Base-by-base conservation (phyloP, 2,113 vertebrate species). In the Leuciscus idus region DNA sequence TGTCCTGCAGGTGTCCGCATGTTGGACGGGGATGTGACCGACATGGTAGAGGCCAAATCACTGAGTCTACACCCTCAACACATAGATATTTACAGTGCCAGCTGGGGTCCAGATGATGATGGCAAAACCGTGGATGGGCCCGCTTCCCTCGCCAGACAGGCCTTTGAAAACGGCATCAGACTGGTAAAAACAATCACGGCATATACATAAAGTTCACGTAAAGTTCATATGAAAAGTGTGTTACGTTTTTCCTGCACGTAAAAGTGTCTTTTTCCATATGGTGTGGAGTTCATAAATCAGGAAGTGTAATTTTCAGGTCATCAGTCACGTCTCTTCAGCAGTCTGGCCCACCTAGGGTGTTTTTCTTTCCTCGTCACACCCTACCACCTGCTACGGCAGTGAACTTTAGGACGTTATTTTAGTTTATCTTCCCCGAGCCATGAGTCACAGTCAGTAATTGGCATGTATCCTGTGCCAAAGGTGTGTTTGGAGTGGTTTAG, bases 41-140 rank as follows among this genome's bases (percentile, higher is more conserved):
- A 99, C 91, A 99, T 99, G 98, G 98, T 99, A 48, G 98, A 99
- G 92, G 98, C 98, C 0, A 98, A 97, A 86, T 99, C 98, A 10
- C 94, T 99, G 26, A 98, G 97, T 89, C 96, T 99, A 55, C 96
- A 98, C 72, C 98, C 97, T 1, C 97, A 99, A 86, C 97, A 99
- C 81, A 98, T 99, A 26, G 97, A 99, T 90, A 98, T 99, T 90
- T 99, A 99, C 93, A 99, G 97, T 5, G 98, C 98, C 87, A 99
- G 97, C 94, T 99, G 98, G 98, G 98, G 98, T 46, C 98, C 98
- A 0, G 98, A 99, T 80, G 98, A 99, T 0, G 98, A 99, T 0
- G 98, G 98, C 57, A 99, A 99, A 92, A 99, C 98, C 0, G 98
- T 99, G 89, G 98, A 99, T 0, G 98, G 98, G 78, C 98, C 98